Conservation (phyloP, 35 echinoderm and acorn worm genomes). For the Eucidaris tribuloides region DNA sequence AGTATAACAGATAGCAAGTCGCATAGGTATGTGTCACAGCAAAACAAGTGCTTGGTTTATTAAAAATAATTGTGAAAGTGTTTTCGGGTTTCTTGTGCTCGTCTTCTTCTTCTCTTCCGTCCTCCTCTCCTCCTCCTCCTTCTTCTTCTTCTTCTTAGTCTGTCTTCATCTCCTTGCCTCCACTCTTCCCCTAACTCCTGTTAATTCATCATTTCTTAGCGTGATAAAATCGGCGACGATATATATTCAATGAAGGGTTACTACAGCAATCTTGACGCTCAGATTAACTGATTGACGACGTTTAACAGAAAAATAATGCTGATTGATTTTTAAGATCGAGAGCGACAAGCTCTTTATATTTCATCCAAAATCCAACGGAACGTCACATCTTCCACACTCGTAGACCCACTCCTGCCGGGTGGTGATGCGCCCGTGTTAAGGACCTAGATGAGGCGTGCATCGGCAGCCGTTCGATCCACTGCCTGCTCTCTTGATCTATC, state of each 20-base stretch:
- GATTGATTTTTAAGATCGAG: not conserved
- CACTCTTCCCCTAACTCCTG: not conserved
- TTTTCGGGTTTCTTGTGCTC: not conserved
- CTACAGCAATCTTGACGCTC: no score
- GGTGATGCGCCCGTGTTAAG: not conserved
- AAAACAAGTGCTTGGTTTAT: no score
- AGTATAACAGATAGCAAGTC: no score
- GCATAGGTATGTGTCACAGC: no score
- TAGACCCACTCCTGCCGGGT: slow-evolving; percentile 7
- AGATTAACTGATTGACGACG: no score
- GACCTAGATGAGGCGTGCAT: slow-evolving; percentile 50
- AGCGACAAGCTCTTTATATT: slow-evolving; percentile 4
- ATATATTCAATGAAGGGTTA: no score
- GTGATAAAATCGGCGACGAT: no score
- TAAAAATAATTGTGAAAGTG: no score
- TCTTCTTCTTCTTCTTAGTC: not conserved
- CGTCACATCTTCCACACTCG: not conserved
- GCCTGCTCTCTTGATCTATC: slow-evolving; percentile 92
- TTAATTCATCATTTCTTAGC: not conserved
- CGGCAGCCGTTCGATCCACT: slow-evolving; percentile 42
- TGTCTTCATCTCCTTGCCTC: not conserved
- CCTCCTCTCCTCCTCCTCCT: not conserved
- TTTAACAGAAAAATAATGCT: not conserved
- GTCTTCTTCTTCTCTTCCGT: not conserved
- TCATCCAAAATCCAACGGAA: not conserved